A percentile compares a stretch with the other conserved stretches of the same genome.
Conservation (phyloP, 2,888 invertebrate genomes). For the Creontiades dilutus region DNA sequence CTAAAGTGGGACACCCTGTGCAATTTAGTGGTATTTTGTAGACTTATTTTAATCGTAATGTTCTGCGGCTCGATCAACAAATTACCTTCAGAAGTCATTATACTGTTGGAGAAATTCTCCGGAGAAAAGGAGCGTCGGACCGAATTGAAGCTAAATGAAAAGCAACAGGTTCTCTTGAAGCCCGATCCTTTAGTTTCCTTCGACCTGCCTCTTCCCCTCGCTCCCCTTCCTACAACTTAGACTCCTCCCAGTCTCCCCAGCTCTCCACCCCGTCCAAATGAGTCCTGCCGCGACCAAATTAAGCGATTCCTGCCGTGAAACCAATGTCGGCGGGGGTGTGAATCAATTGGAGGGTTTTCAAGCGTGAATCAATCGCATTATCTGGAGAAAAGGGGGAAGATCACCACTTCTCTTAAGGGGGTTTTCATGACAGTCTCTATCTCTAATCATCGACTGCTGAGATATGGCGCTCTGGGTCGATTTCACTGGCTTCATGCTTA, state of each 20-base stretch:
- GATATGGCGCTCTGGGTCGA: no score
- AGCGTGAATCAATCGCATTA: conserved; percentile 16
- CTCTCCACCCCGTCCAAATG: not conserved
- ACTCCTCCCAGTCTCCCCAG: not conserved
- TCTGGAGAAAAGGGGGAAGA: not conserved
- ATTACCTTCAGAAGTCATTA: not conserved
- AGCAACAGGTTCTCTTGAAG: conserved; percentile 13
- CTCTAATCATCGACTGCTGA: no score
- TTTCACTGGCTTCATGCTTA: no score
- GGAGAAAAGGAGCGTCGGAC: not conserved
- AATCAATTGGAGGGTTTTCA: conserved; percentile 27
- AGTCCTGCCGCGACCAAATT: not conserved
- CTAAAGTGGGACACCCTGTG: no score
- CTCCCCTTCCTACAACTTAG: no score
- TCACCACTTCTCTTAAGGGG: no score
- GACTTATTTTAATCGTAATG: no score
- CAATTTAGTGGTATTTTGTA: no score
- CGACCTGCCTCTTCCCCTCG: not conserved
- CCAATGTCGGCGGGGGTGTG: not conserved
- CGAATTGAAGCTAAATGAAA: conserved; percentile 5
- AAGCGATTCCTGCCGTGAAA: not conserved
- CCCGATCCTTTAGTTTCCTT: not conserved
- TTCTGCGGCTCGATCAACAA: not conserved
- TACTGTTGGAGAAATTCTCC: not conserved
- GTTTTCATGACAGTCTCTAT: no score